A percentile compares a stretch with the other conserved stretches of the same genome.
These are phyloP conservation scores for Cichladusa arquata DNA, from an alignment of 2,113 vertebrate genomes.

Conservation along the genomic window DNA sequence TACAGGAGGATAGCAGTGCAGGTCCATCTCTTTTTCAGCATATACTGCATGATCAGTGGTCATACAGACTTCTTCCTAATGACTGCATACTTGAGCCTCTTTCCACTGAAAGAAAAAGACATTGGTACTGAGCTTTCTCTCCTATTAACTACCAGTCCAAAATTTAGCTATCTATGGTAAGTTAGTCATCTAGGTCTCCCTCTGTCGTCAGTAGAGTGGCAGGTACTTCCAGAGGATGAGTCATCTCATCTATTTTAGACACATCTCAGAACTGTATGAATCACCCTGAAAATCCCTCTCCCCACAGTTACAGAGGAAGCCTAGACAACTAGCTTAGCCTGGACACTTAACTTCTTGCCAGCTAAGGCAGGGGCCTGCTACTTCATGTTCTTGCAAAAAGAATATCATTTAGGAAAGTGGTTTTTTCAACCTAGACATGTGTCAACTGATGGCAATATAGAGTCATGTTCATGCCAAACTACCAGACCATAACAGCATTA, in stretches of 20 bases:
- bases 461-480: not conserved
- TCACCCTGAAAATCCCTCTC: conserved; percentile 42
- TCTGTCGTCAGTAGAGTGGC: conserved; percentile 36
- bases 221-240: conserved; percentile 54
- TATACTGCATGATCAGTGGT: not conserved
- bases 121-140: not conserved
- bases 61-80: not conserved
- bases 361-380: not conserved
- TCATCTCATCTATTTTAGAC: conserved; percentile 58
- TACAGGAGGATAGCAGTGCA: not conserved
- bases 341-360: not conserved
- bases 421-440: not conserved
- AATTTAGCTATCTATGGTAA: conserved; percentile 17
- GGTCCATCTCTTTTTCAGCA: not conserved
- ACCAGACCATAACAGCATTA: not conserved
- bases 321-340: not conserved
- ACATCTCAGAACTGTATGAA: conserved; percentile 29
- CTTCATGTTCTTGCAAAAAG: not conserved
- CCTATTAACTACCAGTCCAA: not conserved
- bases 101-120: not conserved
- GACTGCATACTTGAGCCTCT: not conserved
- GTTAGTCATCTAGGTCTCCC: conserved; percentile 60
- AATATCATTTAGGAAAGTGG: not conserved
- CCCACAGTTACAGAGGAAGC: not conserved
- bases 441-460: not conserved